Base-by-base conservation (phyloP, 2,797 vertebrate species). In the Tapera naevia region DNA sequence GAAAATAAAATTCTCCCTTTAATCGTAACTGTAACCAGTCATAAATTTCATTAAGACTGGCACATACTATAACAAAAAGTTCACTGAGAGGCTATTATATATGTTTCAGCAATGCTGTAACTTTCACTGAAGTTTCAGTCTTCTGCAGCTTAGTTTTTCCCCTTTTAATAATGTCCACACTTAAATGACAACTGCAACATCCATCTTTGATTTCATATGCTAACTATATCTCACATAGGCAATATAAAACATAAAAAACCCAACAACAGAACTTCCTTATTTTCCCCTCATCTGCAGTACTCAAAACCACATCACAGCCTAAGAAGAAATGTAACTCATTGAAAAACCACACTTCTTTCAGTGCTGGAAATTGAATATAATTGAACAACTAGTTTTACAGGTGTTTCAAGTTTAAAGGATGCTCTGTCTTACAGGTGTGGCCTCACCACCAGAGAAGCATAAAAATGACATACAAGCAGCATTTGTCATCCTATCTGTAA, bases 391-490 rank as follows among this genome's bases (percentile, higher is more conserved):
- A 83, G 95, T 95, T 95, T 72, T 92, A 95, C 94, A 94, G 95
- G 95, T 93, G 91, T 86, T 96, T 95, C 94, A 80, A 88, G 94
- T 95, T 93, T 75, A 80, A 81, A 92, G 66, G 93, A 95, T 94
- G 80, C 58, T 93, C 86, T 75, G 33, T 82, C 30, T 83, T 88
- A 84, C 70, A 95, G 95, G 93, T 86, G 93, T 86, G 89, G 91
- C 76, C 46, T 83, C 43, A 30, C 65, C 72, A 91, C 62, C 7
- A 0, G 25, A 51, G 81, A 83, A 88, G 39, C 70, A 62, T n/a
- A 93, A 62, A 94, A 92, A 61, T 64, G 4, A 89, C 86, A 88
- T 37, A 78, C 54, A 83, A 93, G 43, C 46, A 89, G 65, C 73
- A 89, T 88, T 81, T 95, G 89, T 95, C 93, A 85, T 41, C 39